Evolutionary conservation across 23 tunicate genomes (phyloP), one percentile per base, ranked within the genome.

Genomic region (Pegea sp.): DNA sequence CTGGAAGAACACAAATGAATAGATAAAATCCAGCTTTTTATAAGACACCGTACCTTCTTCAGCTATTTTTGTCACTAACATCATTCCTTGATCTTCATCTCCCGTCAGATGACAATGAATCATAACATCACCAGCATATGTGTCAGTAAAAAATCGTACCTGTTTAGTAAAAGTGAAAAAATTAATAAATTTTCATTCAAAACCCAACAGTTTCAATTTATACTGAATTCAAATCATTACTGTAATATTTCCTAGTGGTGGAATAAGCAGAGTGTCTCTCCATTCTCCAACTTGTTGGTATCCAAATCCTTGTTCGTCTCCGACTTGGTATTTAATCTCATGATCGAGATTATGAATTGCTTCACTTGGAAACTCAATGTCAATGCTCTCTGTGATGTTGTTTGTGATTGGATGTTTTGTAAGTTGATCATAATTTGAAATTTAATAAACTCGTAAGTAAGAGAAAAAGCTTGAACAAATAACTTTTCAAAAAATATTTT

Each of bases 61-160:
- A 30, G 31, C 61, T 1, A 56, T 56, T 56, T 56, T 27, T 2
- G 61, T 29, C 3, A 31, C 8, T 42, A 56, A 29, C 43, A 31
- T 26, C 61, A 56, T 56, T 28, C 61, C 61, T 31, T 56, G 61
- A 22, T 56, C 61, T 30, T 30, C 61, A 29, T 56, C 61, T 4
- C 33, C 61, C 43, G 29, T 30, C 31, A 56, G 43, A 24, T 56
- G 61, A 19, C 61, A 56, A 27, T 56, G 61, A 22, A 27, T 5
- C n/a, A 56, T 31, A 1, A 56, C 61, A 26, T 56, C 29, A 2
- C 61, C 61, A 1, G 51, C 6, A 31, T 16, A 56, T 2, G 22
- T 8, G 51, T 56, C 42, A 27, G 61, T 29, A n/a, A 26, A 26
- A 28, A 56, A 56, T 30, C 61, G 42, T 8, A 56, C 11, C 61